Conservation (phyloP, 2,888 invertebrate species). For the Philhelius pedissequus region DNA sequence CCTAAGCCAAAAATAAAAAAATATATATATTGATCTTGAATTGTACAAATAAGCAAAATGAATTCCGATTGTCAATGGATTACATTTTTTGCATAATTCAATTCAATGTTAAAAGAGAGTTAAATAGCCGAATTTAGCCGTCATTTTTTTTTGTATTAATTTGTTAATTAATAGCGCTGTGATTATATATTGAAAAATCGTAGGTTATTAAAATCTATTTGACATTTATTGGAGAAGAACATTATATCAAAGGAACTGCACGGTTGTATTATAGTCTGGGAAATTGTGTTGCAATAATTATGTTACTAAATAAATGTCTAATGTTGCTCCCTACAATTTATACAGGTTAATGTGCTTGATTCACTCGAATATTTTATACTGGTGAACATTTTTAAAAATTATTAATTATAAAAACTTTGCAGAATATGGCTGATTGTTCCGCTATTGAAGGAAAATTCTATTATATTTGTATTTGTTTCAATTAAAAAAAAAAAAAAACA, state of each 20-base stretch:
- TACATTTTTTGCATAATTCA: neutral
- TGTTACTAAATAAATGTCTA: too few relatives aligned
- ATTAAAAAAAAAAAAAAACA: too few relatives aligned
- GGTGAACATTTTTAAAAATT: too few relatives aligned
- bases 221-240: neutral
- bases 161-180: neutral
- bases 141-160: neutral
- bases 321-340: too few relatives aligned
- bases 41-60: neutral
- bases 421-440: too few relatives aligned
- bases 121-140: neutral
- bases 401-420: too few relatives aligned
- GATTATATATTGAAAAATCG: conserved; percentile 4
- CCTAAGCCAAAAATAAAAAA: neutral
- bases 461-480: too few relatives aligned
- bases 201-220: conserved; percentile 8
- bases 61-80: neutral
- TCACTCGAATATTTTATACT: too few relatives aligned
- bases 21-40: neutral
- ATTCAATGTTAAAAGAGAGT: conserved; percentile 3
- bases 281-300: neutral
- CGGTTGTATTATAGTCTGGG: neutral
- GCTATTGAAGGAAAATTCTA: too few relatives aligned
- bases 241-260: neutral
- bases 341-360: too few relatives aligned